These are phyloP conservation scores for Phalacrocorax pelagicus DNA, from an alignment of 2,113 vertebrate genomes.

Conservation along the genomic window DNA sequence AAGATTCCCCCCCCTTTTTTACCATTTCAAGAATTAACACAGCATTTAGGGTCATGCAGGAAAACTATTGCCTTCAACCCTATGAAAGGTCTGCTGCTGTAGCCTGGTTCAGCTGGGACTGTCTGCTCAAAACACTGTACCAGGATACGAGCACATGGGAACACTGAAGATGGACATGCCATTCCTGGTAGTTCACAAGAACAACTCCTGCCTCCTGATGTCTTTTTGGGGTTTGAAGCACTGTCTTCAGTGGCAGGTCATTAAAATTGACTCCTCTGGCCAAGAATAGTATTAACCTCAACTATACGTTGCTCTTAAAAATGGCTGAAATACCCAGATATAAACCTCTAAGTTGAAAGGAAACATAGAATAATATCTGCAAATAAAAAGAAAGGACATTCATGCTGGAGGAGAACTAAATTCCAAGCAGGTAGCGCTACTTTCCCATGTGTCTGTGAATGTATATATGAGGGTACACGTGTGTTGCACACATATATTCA, in stretches of 20 bases:
- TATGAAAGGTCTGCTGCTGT: not conserved
- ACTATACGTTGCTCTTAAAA: not conserved
- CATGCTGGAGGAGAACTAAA: not conserved
- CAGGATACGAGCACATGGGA: not conserved
- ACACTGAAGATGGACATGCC: fast-evolving
- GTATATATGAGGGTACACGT: fast-evolving
- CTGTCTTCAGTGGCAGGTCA: not conserved
- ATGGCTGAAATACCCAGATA: not conserved
- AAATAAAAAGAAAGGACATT: not conserved
- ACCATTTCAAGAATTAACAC: not conserved
- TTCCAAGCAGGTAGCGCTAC: not conserved
- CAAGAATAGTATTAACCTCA: not conserved
- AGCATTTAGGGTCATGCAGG: not conserved
- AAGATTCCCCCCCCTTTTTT: not conserved
- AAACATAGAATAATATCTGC: not conserved
- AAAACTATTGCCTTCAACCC: not conserved
- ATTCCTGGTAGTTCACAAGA: not conserved
- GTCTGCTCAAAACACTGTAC: not conserved
- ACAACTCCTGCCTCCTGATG: not conserved
- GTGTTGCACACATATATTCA: fast-evolving
- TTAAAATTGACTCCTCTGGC: not conserved
- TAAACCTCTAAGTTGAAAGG: not conserved
- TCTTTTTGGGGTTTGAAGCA: not conserved
- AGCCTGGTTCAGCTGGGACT: not conserved
- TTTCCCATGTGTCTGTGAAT: not conserved